Conservation (phyloP, 2,888 invertebrate genomes). For the Drosophila aldrichi region DNA sequence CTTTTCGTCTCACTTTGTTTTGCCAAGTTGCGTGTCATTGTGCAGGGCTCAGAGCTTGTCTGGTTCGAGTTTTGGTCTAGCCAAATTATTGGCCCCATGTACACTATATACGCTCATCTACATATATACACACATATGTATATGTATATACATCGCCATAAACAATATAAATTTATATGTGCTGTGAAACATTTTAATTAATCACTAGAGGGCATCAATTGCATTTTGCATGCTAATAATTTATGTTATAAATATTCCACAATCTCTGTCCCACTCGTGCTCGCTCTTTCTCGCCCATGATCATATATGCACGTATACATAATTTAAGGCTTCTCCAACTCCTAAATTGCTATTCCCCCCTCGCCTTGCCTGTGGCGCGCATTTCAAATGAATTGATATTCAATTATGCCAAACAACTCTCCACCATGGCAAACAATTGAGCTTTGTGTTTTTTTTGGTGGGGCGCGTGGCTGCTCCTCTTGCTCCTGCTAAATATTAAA, state of each 20-base stretch:
- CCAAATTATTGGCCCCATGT: slow-evolving; percentile 37
- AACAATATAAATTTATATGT: slow-evolving; percentile 76
- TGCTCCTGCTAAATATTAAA: slow-evolving; percentile 21
- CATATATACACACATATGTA: background rate
- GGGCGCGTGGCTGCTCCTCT: slow-evolving; percentile 20
- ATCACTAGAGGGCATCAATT: slow-evolving; percentile 87
- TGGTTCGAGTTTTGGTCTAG: slow-evolving; percentile 20
- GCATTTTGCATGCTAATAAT: slow-evolving; percentile 90
- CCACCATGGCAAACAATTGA: slow-evolving; percentile 33
- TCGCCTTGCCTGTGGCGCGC: slow-evolving; percentile 25
- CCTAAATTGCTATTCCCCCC: background rate
- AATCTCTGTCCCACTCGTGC: slow-evolving; percentile 21
- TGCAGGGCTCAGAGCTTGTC: slow-evolving; percentile 35
- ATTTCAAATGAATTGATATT: slow-evolving; percentile 77
- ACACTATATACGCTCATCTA: background rate
- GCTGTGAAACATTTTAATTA: slow-evolving; percentile 81
- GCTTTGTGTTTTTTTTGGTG: slow-evolving; percentile 10
- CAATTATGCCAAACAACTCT: slow-evolving; percentile 70
- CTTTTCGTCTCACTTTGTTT: slow-evolving; percentile 73
- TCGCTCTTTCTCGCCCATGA: slow-evolving; percentile 11
- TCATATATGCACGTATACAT: slow-evolving; percentile 43
- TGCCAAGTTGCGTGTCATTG: slow-evolving; percentile 73
- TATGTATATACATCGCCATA: slow-evolving; percentile 54
- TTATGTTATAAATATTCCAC: slow-evolving; percentile 85
- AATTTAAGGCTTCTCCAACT: slow-evolving; percentile 44